Base-by-base conservation (phyloP, 2,888 invertebrate genomes). In the Chorisops tibialis region DNA sequence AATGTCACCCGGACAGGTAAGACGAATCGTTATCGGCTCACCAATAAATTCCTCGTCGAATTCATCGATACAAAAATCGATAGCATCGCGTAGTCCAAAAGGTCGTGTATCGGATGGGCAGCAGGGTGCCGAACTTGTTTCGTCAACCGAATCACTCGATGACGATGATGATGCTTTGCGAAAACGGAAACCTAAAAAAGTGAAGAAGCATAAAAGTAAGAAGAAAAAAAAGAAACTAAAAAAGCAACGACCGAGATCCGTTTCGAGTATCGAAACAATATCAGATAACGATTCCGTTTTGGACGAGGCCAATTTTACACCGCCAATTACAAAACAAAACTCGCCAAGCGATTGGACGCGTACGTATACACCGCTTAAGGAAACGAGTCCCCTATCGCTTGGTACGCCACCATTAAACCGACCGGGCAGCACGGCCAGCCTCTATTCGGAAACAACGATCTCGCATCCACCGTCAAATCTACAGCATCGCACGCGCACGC, bases 211-310 rank as follows among this genome's bases (percentile, higher is more conserved):
- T 75, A 87, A 87, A 70, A 87, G 89, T 48, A 89, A 89, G 72
- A 86, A 87, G 74, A 87, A 87, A 67, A 82, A 85, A 45, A 87
- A 87, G 70, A 89, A 87, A 61, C 77, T 81, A 64, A 88, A 87
- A 74, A 80, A 81, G 41, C 83, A 84, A 74, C 85, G 87, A 52
- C 81, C 82, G 61, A 87, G 87, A 39, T 82, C 86, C 56, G 86
- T 87, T 62, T 84, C 87, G 0, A 88, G 87, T 70, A 79, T 87
- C 66, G 87, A 85, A 72, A 84, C 85, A 67, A 79, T 85, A 58
- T 85, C 85, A 18, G 82, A 83, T 37, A 83, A 83, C 67, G 83
- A 77, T 61, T 71, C 70, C n/a, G 65, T 68, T 65, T 66, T 76
- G 39, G 74, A 75, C 50, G 67, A 72, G 59, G 71, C 74, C 12